phyloP scores from a whole-genome alignment of 2,797 vertebrate genomes.

The Epinephelus malabaricus region DNA sequence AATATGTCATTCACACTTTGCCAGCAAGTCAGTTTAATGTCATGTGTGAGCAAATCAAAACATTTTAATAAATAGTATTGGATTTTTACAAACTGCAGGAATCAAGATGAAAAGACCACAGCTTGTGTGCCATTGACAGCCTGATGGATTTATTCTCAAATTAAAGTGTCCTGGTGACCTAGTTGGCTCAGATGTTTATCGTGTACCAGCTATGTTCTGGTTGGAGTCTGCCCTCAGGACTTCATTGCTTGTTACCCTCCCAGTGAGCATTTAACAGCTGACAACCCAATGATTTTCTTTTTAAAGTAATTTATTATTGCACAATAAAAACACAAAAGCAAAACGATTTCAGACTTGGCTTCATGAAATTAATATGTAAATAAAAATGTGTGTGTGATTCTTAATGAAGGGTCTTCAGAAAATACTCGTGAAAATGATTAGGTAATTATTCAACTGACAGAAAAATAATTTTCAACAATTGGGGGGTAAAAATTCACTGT shows the following conservation, averaged over 20 bases:
- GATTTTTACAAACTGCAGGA: conserved; percentile 1
- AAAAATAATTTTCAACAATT: not conserved
- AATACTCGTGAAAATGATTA: too few species aligned
- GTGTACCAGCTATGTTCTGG: conserved; percentile 65
- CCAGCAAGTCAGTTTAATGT: not conserved
- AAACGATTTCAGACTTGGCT: not conserved
- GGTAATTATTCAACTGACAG: not conserved
- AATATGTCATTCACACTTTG: not conserved
- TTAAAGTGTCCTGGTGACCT: conserved; percentile 71
- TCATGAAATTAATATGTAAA: not conserved
- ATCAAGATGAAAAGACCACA: not conserved
- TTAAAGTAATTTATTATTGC: not conserved
- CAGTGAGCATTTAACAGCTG: conserved; percentile 70
- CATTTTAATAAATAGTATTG: not conserved
- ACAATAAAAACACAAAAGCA: not conserved
- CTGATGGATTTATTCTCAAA: conserved; percentile 62
- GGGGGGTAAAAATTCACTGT: too few species aligned
- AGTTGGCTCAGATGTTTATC: conserved; percentile 76
- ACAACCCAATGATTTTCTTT: conserved; percentile 32
- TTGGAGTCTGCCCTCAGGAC: conserved; percentile 58
- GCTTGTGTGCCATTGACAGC: conserved; percentile 44
- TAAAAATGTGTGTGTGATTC: not conserved
- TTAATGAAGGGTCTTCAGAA: not conserved
- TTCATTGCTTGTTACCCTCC: conserved; percentile 64
- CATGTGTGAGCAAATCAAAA: not conserved